Conservation (phyloP, 2,113 vertebrate genomes). For the Bettongia penicillata region DNA sequence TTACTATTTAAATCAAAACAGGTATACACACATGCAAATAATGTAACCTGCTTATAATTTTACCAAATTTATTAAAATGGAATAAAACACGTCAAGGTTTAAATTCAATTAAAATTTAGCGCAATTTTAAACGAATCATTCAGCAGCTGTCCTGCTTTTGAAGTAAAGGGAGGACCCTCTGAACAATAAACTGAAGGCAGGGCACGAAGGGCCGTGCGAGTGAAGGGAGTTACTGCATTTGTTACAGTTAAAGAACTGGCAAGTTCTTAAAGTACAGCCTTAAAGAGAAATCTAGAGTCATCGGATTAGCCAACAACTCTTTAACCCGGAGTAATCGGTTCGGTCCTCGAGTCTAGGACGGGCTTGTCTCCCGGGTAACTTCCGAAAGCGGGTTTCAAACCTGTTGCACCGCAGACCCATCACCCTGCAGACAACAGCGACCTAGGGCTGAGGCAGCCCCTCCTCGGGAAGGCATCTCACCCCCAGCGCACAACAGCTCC, state of each 20-base stretch:
- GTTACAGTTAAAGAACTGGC: slow-evolving; percentile 4
- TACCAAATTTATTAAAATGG: not conserved
- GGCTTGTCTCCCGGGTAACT: not conserved
- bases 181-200: no score
- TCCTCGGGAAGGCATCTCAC: not conserved
- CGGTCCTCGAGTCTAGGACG: slow-evolving; percentile 45
- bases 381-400: not conserved
- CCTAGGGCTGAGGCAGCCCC: not conserved
- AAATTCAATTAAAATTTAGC: not conserved
- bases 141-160: slow-evolving; percentile 49
- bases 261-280: not conserved
- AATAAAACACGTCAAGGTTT: not conserved
- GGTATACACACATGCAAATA: not conserved
- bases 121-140: slow-evolving; percentile 23
- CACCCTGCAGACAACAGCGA: not conserved
- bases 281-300: not conserved
- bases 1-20: not conserved
- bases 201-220: not conserved
- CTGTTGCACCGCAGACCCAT: not conserved
- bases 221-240: not conserved
- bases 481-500: not conserved
- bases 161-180: no score
- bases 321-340: no score
- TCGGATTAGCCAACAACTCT: not conserved
- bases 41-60: not conserved